Evolutionary conservation across 2,888 invertebrate species (phyloP).

Genomic region (Kryphioiulus occultus): DNA sequence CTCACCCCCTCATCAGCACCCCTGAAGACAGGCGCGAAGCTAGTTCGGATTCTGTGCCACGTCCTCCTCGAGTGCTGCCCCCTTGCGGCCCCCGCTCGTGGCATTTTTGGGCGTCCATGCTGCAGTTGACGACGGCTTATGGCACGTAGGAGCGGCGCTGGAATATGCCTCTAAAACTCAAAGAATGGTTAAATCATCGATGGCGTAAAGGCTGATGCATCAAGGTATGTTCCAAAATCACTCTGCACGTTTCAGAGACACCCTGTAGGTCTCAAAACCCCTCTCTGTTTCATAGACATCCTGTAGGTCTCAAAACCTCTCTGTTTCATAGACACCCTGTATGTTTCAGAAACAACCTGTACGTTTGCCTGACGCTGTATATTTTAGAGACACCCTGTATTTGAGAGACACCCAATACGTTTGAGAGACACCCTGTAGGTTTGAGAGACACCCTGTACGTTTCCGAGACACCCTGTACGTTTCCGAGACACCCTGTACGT

Average conservation of each 20-base stretch:
- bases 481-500: no score
- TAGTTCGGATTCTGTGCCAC: neutral
- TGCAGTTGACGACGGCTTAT: slow-evolving; percentile 18
- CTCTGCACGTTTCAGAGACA: neutral
- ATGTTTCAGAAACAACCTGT: no score
- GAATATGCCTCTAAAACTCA: slow-evolving; percentile 42
- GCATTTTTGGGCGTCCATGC: neutral
- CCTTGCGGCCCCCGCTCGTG: neutral
- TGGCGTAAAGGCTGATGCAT: slow-evolving; percentile 44
- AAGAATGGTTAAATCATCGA: slow-evolving; percentile 42
- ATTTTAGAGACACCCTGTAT: no score
- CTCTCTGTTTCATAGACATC: no score
- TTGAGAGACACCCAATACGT: no score
- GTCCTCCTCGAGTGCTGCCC: neutral
- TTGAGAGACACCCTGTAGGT: no score
- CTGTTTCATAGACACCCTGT: no score
- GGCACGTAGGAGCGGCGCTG: slow-evolving; percentile 22
- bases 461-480: no score
- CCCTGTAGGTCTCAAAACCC: no score
- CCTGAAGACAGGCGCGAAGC: neutral
- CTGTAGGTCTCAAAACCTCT: no score
- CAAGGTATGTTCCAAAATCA: neutral
- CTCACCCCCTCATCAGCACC: neutral
- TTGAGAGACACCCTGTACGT: no score
- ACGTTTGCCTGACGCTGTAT: no score